Conservation (phyloP, 2,113 vertebrate genomes). For the Carassius gibelio region DNA sequence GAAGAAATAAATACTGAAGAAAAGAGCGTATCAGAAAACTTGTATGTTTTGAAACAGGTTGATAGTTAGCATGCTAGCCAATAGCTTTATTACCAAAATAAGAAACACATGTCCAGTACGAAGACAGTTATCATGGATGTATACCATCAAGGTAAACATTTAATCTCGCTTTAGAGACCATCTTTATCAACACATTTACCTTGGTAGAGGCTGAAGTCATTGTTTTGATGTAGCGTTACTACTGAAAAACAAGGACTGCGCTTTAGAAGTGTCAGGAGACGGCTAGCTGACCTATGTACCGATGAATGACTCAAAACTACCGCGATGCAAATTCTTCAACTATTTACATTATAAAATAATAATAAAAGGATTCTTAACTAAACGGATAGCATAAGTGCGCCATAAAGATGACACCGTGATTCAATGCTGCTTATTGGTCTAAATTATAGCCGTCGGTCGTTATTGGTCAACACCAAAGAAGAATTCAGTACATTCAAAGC, state of each 20-base stretch:
- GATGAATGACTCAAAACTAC: not conserved
- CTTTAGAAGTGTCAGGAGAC: not conserved
- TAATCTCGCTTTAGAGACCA: not conserved
- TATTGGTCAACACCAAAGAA: slow-evolving; percentile 42
- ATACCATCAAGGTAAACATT: not conserved
- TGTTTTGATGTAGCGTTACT: slow-evolving; percentile 8
- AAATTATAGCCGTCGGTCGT: not conserved
- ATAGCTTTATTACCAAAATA: not conserved
- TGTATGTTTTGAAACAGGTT: not conserved
- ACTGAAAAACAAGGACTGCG: slow-evolving; percentile 1
- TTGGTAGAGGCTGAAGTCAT: slow-evolving; percentile 79
- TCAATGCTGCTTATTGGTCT: slow-evolving; percentile 44
- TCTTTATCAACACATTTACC: slow-evolving; percentile 56
- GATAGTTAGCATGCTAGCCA: slow-evolving; percentile 17
- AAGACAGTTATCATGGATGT: not conserved
- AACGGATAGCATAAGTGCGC: slow-evolving; percentile 44
- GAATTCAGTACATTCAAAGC: not conserved
- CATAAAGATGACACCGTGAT: slow-evolving; percentile 26
- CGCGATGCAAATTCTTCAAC: not conserved
- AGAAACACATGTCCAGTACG: not conserved
- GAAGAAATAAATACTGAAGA: not conserved
- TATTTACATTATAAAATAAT: too few relatives aligned
- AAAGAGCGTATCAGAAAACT: not conserved
- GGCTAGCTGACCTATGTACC: not conserved
- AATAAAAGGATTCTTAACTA: slow-evolving; percentile 26